A percentile compares a stretch with the other conserved stretches of the same genome.
Conservation (phyloP, 2,797 vertebrate species). For the Erithacus rubecula region DNA sequence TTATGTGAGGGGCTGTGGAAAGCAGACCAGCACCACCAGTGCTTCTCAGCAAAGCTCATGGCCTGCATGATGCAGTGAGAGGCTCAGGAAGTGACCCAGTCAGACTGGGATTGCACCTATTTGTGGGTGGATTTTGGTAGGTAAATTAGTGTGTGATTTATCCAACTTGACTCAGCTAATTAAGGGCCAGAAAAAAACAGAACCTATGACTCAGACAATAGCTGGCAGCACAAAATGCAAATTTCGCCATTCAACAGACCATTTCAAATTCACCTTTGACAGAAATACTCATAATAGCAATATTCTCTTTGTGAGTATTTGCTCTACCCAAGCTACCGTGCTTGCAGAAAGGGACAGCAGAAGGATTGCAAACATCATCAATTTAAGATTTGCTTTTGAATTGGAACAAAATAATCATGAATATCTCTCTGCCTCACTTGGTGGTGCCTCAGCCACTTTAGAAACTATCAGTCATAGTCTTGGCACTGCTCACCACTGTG, state of each 20-base stretch:
- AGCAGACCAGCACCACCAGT: not conserved
- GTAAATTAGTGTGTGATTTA: not conserved
- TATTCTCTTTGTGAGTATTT: not conserved
- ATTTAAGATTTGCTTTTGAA: not conserved
- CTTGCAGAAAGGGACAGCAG: not conserved
- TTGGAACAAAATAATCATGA: not conserved
- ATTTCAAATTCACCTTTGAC: not conserved
- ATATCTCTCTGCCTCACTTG: not conserved
- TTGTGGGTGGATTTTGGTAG: not conserved
- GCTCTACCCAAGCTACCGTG: not conserved
- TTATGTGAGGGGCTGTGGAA: not conserved
- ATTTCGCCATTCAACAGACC: not conserved
- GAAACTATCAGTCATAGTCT: not conserved
- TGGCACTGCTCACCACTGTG: rapidly evolving
- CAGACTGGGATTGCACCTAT: not conserved
- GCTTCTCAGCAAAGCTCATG: not conserved
- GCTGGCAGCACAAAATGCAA: not conserved
- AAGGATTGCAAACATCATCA: not conserved
- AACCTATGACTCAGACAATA: not conserved
- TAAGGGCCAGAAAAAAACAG: not conserved
- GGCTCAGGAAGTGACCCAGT: not conserved
- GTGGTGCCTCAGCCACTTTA: rapidly evolving
- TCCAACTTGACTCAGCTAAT: not conserved
- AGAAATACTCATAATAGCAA: not conserved
- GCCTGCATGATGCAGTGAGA: no score